Percentiles rank a stretch among this genome's conserved stretches.
Evolutionary conservation across 2,888 invertebrate species (phyloP).

Genomic region (Shargacucullia verbasci): DNA sequence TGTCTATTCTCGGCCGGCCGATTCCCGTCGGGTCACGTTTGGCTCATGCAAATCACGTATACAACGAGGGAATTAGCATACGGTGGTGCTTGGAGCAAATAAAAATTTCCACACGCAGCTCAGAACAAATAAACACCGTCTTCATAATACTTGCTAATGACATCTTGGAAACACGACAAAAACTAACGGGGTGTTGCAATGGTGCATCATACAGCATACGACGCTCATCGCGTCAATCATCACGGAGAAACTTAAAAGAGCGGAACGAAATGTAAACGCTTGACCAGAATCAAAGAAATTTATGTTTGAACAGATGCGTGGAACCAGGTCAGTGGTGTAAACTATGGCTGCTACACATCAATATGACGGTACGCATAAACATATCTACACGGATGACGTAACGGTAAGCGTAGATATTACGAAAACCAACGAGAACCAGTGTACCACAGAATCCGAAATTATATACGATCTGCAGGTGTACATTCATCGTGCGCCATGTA

Average conservation of each 20-base stretch:
- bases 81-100: slow-evolving; percentile 62
- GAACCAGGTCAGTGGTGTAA: slow-evolving; percentile 84
- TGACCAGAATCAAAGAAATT: slow-evolving; percentile 69
- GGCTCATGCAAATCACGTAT: slow-evolving; percentile 81
- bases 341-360: slow-evolving; percentile 77
- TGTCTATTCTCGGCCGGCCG: slow-evolving; percentile 79
- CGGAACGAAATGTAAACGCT: slow-evolving; percentile 53
- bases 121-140: slow-evolving; percentile 54
- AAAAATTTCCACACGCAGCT: slow-evolving; percentile 65
- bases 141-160: slow-evolving; percentile 61
- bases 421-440: slow-evolving; percentile 69
- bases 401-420: slow-evolving; percentile 74
- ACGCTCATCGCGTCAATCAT: slow-evolving; percentile 48
- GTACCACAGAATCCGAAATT: slow-evolving; percentile 72
- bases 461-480: slow-evolving; percentile 72
- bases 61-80: slow-evolving; percentile 80
- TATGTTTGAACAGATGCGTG: slow-evolving; percentile 78
- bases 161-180: slow-evolving; percentile 53
- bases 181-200: slow-evolving; percentile 42
- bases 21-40: slow-evolving; percentile 80
- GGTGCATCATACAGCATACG: slow-evolving; percentile 29
- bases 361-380: slow-evolving; percentile 77
- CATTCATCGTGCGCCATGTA: slow-evolving; percentile 67
- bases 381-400: slow-evolving; percentile 78
- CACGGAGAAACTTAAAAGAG: slow-evolving; percentile 51